Percentiles rank a stretch among this genome's conserved stretches.
Evolutionary conservation across 2,113 vertebrate species (phyloP).

Genomic region (Bettongia penicillata): DNA sequence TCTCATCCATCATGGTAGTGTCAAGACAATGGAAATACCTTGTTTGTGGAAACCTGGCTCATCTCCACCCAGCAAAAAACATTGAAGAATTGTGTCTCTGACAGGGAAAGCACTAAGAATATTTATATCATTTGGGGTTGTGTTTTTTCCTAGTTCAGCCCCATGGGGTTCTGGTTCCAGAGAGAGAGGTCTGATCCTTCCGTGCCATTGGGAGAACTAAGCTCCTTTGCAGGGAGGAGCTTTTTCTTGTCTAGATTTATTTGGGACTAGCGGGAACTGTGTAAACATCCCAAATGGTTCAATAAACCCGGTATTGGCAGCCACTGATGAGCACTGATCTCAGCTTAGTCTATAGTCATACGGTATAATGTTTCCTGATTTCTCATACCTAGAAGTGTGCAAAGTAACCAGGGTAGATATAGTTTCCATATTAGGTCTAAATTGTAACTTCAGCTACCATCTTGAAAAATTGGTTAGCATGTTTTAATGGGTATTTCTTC

Average conservation of each 20-base stretch:
- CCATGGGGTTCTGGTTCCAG: background rate
- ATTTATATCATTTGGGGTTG: background rate
- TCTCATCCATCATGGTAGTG: background rate
- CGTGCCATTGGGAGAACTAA: background rate
- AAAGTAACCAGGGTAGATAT: background rate
- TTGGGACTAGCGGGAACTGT: background rate
- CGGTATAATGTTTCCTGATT: background rate
- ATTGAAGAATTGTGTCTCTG: background rate
- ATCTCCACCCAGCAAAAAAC: background rate
- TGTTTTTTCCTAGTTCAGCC: background rate
- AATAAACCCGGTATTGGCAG: background rate
- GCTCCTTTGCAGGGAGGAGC: background rate
- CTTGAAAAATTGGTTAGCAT: background rate
- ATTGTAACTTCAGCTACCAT: background rate
- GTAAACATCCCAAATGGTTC: background rate
- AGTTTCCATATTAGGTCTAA: background rate
- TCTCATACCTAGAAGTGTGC: background rate
- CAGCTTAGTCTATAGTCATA: background rate
- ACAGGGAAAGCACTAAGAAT: background rate
- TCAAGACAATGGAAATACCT: background rate
- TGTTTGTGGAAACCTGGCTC: background rate
- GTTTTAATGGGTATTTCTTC: background rate
- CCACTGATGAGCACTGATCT: background rate
- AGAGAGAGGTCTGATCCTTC: background rate
- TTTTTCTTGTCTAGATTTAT: background rate